phyloP scores from a whole-genome alignment of 2,113 vertebrate species.

The Hydrochoerus hydrochaeris region DNA sequence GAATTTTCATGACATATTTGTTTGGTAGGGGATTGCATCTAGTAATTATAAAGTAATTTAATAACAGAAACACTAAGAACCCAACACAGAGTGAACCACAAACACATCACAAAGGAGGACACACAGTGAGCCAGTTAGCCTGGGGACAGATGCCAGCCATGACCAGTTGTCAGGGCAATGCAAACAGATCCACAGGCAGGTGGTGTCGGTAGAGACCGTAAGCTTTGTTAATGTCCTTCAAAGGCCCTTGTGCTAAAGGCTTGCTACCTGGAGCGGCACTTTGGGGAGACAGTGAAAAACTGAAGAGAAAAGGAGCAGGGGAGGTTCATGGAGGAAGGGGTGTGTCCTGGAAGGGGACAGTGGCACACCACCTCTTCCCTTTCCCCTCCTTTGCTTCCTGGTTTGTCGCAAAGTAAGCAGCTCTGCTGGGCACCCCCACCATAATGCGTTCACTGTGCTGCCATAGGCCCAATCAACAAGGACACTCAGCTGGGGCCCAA shows the following conservation, averaged over 20 bases:
- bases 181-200: neutral
- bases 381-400: neutral
- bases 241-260: neutral
- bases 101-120: too few relatives aligned
- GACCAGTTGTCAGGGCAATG: neutral
- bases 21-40: neutral
- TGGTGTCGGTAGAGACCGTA: neutral
- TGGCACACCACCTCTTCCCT: neutral
- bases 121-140: too few relatives aligned
- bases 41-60: neutral
- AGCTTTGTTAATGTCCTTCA: neutral
- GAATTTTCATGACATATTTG: accelerated
- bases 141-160: neutral
- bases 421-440: neutral
- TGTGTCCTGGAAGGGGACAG: neutral
- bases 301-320: too few relatives aligned
- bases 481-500: neutral
- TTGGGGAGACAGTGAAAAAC: neutral
- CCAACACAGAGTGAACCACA: accelerated
- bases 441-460: too few relatives aligned
- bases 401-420: neutral
- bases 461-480: neutral
- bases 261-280: neutral
- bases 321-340: too few relatives aligned
- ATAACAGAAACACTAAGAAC: neutral